Base-by-base conservation (phyloP, 2,888 invertebrate species). In the Epinotia brunnichana region DNA sequence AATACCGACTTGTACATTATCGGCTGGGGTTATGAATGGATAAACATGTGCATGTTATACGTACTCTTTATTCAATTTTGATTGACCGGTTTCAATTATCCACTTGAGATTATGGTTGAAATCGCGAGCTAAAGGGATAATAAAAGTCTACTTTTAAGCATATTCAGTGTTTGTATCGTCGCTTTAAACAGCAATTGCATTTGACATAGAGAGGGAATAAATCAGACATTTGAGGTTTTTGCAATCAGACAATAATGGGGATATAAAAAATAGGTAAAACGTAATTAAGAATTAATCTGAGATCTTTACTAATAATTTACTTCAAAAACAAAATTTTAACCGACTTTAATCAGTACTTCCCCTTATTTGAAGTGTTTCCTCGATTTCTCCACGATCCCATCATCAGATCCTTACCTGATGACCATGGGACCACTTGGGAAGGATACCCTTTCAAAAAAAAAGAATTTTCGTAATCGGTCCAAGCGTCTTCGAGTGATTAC, bases 1-100 rank as follows among this genome's bases (percentile, higher is more conserved):
- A 56, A 72, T 63, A 72, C 29, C 21, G 41, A 56, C 66, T 48
- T 62, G 59, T 60, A 48, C 39, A 54, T 41, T 68, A 39, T 68
- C 54, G 21, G 51, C 44, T 13, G 56, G 48, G 69, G 44, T 62
- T 62, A 48, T 56, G 62, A 69, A 62, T 61, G 61, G 9, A 54
- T 59, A 67, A 41, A 17, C 54, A 54, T 62, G 44, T 17, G 53
- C 21, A 53, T 17, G 35, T 17, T 21, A 44, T 21, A n/a, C 39
- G 10, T 19, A 39, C 3, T 64, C 39, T 64, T 48, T 54, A 64
- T 19, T 54, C 39, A 39, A 56, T 56, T 61, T 56, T 21, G 54
- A 56, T 66, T 39, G 66, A 56, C n/a, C 41, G 21, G 7, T 56
- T 56, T 24, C 24, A 66, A 66, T 64, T 64, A 64, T 64, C 19